Evolutionary conservation across 1,140 invertebrate species (phyloP).

Genomic region (Cherax destructor): DNA sequence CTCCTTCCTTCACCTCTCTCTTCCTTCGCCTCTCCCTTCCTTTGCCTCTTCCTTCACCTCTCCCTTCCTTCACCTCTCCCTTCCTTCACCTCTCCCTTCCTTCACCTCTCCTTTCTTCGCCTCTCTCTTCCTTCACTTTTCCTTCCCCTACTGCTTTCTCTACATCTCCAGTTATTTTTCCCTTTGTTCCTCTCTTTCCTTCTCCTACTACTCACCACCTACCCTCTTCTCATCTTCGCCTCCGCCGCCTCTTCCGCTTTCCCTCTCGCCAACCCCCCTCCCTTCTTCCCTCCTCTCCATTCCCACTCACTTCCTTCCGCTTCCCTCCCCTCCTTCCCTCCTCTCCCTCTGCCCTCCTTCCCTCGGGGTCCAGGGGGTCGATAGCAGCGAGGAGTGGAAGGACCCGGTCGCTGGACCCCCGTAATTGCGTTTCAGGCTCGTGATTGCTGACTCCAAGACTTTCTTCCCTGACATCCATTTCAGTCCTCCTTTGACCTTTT

Average conservation of each 20-base stretch:
- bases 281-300: not conserved
- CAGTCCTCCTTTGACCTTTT: not conserved
- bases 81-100: not conserved
- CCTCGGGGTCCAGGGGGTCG: slow-evolving; percentile 24
- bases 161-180: not conserved
- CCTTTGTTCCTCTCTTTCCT: not conserved
- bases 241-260: not conserved
- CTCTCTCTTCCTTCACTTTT: not conserved
- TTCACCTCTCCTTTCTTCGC: not conserved
- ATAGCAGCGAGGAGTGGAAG: slow-evolving; percentile 8
- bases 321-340: not conserved
- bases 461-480: slow-evolving; percentile 39
- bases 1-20: not conserved
- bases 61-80: not conserved
- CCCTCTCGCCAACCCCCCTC: not conserved
- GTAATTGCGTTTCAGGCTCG: slow-evolving; percentile 40
- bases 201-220: not conserved
- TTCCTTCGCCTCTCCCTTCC: not conserved
- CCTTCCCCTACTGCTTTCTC: not conserved
- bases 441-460: slow-evolving; percentile 37
- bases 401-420: slow-evolving; percentile 34
- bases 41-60: not conserved
- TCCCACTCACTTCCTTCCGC: not conserved
- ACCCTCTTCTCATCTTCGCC: no score
- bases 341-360: not conserved